Evolutionary conservation across 1,140 invertebrate genomes (phyloP).

Genomic region (Trichonephila inaurata): DNA sequence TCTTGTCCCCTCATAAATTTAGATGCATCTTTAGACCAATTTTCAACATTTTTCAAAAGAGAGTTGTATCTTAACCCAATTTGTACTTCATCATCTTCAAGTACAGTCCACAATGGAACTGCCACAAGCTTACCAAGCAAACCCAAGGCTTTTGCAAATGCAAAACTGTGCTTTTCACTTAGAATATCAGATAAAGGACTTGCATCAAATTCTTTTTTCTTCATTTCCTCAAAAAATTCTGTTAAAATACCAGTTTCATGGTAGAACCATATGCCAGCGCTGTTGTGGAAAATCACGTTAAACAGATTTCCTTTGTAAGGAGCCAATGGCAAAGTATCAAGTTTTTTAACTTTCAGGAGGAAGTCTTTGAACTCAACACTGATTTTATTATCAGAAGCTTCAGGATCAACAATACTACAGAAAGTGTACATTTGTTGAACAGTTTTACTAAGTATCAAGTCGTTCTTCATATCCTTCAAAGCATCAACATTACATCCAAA

Average conservation of each 20-base stretch:
- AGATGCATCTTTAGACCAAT: slow-evolving; percentile 72
- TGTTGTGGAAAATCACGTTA: slow-evolving; percentile 72
- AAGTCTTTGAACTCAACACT: slow-evolving; percentile 53
- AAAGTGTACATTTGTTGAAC: slow-evolving; percentile 64
- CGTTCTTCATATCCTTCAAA: slow-evolving; percentile 1
- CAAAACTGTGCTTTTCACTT: slow-evolving; percentile 71
- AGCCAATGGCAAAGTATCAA: slow-evolving; percentile 51
- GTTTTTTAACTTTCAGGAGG: slow-evolving; percentile 51
- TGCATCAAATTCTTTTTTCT: slow-evolving; percentile 33
- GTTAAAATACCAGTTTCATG: slow-evolving; percentile 60
- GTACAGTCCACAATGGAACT: slow-evolving; percentile 72
- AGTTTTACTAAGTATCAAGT: slow-evolving; percentile 55
- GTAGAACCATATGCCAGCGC: slow-evolving; percentile 74
- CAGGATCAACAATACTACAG: slow-evolving; percentile 49
- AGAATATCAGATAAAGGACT: slow-evolving; percentile 32
- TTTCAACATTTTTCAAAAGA: slow-evolving; percentile 55
- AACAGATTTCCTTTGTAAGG: slow-evolving; percentile 66
- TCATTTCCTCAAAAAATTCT: slow-evolving; percentile 65
- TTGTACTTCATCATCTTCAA: slow-evolving; percentile 70
- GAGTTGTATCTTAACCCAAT: slow-evolving; percentile 64
- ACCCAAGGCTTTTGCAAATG: slow-evolving; percentile 67
- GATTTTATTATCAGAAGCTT: background rate
- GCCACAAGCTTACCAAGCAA: slow-evolving; percentile 64
- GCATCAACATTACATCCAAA: slow-evolving; percentile 24
- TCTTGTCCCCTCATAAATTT: slow-evolving; percentile 76